phyloP scores from a whole-genome alignment of 2,888 invertebrate species.

The Latrodectus hesperus region DNA sequence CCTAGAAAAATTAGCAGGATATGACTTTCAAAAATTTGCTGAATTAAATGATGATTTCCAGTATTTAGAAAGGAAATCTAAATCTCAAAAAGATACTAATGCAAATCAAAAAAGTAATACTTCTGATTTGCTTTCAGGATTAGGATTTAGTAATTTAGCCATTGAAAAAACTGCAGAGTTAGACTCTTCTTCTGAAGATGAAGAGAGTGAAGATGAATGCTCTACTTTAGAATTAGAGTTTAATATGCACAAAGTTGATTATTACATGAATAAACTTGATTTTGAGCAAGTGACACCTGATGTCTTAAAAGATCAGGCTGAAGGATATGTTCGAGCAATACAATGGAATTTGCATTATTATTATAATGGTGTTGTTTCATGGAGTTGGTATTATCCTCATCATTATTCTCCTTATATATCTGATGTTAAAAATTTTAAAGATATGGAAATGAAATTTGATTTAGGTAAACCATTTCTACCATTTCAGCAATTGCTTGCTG shows the following conservation, averaged over 20 bases:
- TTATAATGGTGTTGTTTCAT: conserved; percentile 95
- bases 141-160: conserved; percentile 55
- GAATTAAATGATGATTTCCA: conserved; percentile 80
- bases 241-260: conserved; percentile 87
- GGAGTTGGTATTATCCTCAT: conserved; percentile 98
- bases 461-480: conserved; percentile 91
- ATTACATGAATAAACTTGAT: conserved; percentile 92
- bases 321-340: conserved; percentile 91
- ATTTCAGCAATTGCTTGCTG: conserved; percentile 92
- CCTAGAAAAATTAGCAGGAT: conserved; percentile 73
- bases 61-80: conserved; percentile 85
- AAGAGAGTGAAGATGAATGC: conserved; percentile 34
- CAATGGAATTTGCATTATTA: conserved; percentile 98
- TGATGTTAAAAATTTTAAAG: conserved; percentile 86
- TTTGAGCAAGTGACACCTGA: conserved; percentile 84
- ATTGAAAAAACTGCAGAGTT: conserved; percentile 55
- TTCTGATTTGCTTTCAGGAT: conserved; percentile 22
- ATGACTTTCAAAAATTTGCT: conserved; percentile 75
- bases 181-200: conserved; percentile 48
- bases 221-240: conserved; percentile 77
- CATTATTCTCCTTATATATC: conserved; percentile 98
- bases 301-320: conserved; percentile 86
- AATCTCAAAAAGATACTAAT: conserved; percentile 18
- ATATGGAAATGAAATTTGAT: conserved; percentile 87
- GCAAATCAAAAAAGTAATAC: conserved; percentile 45